phyloP scores from a whole-genome alignment of 2,113 vertebrate species.

The Lynx canadensis region DNA sequence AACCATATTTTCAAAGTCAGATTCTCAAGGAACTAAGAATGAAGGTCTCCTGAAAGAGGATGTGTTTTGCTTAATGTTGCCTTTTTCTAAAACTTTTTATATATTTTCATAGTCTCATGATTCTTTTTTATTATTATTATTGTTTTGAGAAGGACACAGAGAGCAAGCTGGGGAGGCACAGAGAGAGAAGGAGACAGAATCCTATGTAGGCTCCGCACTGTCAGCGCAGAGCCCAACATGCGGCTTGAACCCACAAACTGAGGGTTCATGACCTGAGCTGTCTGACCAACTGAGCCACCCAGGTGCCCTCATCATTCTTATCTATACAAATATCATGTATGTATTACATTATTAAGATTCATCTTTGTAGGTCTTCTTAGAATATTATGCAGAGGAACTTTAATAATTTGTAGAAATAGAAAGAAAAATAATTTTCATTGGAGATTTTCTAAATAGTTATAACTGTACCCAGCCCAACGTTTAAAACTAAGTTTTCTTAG shows the following conservation, averaged over 20 bases:
- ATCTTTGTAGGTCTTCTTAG: neutral
- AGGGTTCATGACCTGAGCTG: no score
- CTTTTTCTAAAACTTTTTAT: neutral
- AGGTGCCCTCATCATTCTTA: neutral
- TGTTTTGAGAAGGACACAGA: no score
- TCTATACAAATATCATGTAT: neutral
- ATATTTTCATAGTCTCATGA: neutral
- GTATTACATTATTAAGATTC: neutral
- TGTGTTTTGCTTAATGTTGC: neutral
- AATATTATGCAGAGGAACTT: neutral
- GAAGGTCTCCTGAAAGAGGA: neutral
- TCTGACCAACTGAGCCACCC: no score
- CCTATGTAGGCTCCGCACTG: no score
- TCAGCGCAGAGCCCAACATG: no score
- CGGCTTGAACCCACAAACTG: no score
- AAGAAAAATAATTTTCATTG: constrained; percentile 18
- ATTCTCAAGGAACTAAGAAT: neutral
- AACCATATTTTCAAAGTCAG: constrained; percentile 44
- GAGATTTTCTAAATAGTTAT: neutral
- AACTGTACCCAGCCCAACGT: neutral
- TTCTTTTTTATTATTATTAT: neutral
- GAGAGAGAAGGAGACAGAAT: no score
- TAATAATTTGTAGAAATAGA: constrained; percentile 3
- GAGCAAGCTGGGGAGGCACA: no score
- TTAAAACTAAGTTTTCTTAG: constrained; percentile 31